Conservation (phyloP, 2,797 vertebrate genomes). For the Nyctalus aviator region DNA sequence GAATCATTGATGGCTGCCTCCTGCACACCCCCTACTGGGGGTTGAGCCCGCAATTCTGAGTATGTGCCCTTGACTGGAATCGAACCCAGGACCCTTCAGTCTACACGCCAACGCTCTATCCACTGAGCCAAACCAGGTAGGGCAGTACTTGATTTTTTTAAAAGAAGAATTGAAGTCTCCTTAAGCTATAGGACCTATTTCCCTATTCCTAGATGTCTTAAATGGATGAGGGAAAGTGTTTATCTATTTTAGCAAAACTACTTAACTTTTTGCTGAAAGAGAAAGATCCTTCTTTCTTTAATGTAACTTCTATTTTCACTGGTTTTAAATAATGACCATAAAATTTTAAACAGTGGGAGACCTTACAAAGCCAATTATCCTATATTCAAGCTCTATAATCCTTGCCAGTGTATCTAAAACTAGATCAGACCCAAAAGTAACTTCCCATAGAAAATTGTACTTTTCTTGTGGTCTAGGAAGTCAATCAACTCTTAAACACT, state of each 20-base stretch:
- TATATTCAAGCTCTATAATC: conserved; percentile 11
- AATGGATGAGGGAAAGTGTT: background rate
- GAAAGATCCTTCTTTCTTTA: conserved; percentile 29
- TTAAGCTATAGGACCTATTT: background rate
- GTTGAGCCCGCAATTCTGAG: too few species aligned
- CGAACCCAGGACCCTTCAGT: too few species aligned
- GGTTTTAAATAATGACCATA: conserved; percentile 65
- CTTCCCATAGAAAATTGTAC: conserved; percentile 50
- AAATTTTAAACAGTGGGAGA: conserved; percentile 55
- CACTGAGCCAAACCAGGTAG: too few species aligned
- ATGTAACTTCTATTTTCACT: conserved; percentile 53
- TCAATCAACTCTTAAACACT: conserved; percentile 41
- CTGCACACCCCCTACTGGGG: too few species aligned
- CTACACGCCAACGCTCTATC: too few species aligned
- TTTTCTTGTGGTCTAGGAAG: conserved; percentile 35
- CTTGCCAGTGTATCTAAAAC: conserved; percentile 55
- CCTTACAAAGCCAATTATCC: conserved; percentile 51
- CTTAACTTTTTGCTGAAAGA: conserved; percentile 24
- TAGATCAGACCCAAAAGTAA: conserved; percentile 52
- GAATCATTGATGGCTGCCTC: too few species aligned
- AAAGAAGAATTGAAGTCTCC: conserved; percentile 14
- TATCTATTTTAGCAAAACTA: conserved; percentile 4
- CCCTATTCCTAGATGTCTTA: background rate
- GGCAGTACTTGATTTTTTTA: conserved; percentile 9
- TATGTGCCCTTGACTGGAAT: too few species aligned